These are phyloP conservation scores for Drosophila melanogaster DNA, from an alignment of 1,140 invertebrate genomes.

Conservation along the genomic window Release_6_plus_ISO1_MT NT_037436.4:13581001-13581500, in stretches of 20 bases:
- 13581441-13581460: background rate
- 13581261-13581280: slow-evolving; percentile 42
- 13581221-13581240: slow-evolving; percentile 84
- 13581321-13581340: slow-evolving; percentile 71
- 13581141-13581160: slow-evolving; percentile 64
- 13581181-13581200: background rate
- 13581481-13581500: slow-evolving; percentile 84
- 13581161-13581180: slow-evolving; percentile 82
- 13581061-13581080: slow-evolving; percentile 73
- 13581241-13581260: slow-evolving; percentile 84
- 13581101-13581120: slow-evolving; percentile 62
- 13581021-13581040: slow-evolving; percentile 73
- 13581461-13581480: slow-evolving; percentile 44
- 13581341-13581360: slow-evolving; percentile 81
- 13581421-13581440: background rate
- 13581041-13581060: slow-evolving; percentile 78
- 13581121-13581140: slow-evolving; percentile 71
- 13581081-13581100: slow-evolving; percentile 81
- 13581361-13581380: slow-evolving; percentile 84
- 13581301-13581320: background rate
- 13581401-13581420: slow-evolving; percentile 31
- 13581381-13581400: slow-evolving; percentile 76
- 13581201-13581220: slow-evolving; percentile 58
- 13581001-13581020: slow-evolving; percentile 44
- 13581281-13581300: slow-evolving; percentile 7